Evolutionary conservation across 1,140 invertebrate species (phyloP), one percentile per base, ranked within the genome.

Genomic region (Atta cephalotes): DNA sequence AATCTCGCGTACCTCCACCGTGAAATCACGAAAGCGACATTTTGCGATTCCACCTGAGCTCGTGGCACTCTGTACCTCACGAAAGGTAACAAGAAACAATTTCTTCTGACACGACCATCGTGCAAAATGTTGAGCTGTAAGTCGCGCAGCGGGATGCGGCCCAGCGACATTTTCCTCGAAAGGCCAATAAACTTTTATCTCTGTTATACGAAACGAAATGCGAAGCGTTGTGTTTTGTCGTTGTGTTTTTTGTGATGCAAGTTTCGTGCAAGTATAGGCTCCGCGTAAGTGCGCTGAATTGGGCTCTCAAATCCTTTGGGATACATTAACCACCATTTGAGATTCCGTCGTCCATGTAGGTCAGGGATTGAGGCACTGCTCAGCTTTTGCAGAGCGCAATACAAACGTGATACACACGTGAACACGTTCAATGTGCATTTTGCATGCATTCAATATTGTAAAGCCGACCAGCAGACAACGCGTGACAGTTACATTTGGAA

Each of bases 171-270:
- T 86, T 80, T 31, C 53, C 77, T 81, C 85, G 65, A 62, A 81
- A 79, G 82, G 14, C 79, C 88, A 71, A 85, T 89, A 85, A 71
- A 87, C 58, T 87, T 87, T 89, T 76, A 89, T 80, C 88, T 65
- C 53, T n/a, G 5, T 31, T 16, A 56, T 58, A 65, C 71, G 25
- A 25, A 25, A 56, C 31, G 77, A 70, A 71, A 72, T 28, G 51
- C 68, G 84, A 78, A 78, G 39, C 70, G 63, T 21, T 21, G 21
- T 21, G 21, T 21, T 21, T 21, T 21, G 21, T 58, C 85, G 39
- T 78, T 79, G 65, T 86, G 70, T 51, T 78, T 66, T 78, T 66
- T 31, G 21, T 2, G 39, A 14, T 51, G 62, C 65, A 87, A 89
- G 89, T 82, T 78, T 81, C 51, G 58, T 18, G 58, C 18, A 56